Base-by-base conservation (phyloP, 2,888 invertebrate species). In the Pimpla rufipes region DNA sequence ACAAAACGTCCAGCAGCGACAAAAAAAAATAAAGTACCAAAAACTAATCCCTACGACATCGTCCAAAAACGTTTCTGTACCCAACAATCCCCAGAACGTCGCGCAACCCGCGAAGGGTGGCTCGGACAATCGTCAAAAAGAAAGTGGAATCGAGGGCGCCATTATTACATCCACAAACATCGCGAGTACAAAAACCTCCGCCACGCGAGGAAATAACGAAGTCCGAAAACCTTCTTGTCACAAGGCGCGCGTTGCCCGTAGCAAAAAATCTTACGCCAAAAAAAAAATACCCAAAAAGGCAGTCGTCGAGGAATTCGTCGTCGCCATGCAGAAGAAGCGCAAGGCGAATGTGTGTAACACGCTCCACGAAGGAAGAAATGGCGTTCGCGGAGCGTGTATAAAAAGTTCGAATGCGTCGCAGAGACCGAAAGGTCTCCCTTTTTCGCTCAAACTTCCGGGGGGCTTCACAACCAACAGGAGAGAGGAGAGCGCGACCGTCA, bases 241-340 rank as follows among this genome's bases (percentile, higher is more conserved):
- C 73, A 47, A 29, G 45, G 6, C 13, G 6, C n/a, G 47, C 29
- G 29, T 29, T 29, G 29, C 29, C 29, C n/a, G 47, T 2, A n/a
- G 47, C 1, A 71, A 66, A 18, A 37, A 64, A 35, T 45, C 29
- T 5, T 3, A 5, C 29, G 29, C 29, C 66, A 47, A 66, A 47
- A 70, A 47, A 66, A 47, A 70, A 74, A 68, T 68, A 68, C 40
- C 45, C 23, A 47, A 74, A 52, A 18, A 59, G 40, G 23, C 45
- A 47, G 57, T 35, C 18, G 59, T 71, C 57, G 23, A 55, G 64
- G 57, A 70, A 64, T 70, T 78, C 59, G 52, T 16, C 95, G 7
- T 95, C 94, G 66, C 95, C 94, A n/a, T n/a, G n/a, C n/a, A 87
- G 94, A 95, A 47, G 94, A 94, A 55, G n/a, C n/a, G n/a, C n/a